Evolutionary conservation across 2,888 invertebrate species (phyloP), one percentile per base, ranked within the genome.

Genomic region (Stomorhina lunata): DNA sequence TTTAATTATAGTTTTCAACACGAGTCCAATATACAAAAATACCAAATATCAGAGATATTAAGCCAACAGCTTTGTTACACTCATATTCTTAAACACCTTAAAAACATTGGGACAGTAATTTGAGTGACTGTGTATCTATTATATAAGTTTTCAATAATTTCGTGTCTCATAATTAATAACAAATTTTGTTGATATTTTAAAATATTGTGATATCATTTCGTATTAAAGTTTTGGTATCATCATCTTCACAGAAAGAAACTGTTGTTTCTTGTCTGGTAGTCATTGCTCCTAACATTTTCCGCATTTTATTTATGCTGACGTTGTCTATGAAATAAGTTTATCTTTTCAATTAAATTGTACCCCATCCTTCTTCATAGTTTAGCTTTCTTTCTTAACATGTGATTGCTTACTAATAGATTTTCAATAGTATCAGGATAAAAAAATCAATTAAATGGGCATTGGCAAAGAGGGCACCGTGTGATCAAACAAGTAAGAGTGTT

Each of bases 341-440:
- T 86, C 85, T 84, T 88, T 88, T 87, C 88, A 89, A 88, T 88
- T 88, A 87, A 88, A 87, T n/a, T n/a, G 86, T 89, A 87, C 53
- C 37, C 34, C 63, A 63, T 53, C 50, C 17, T 25, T 9, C 32
- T 73, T 27, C 17, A 12, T 25, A 32, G 37, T 73, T 29, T 22
- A 75, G 45, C 20, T 65, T 65, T 43, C 25, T 59, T 75, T 48
- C 65, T 73, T 68, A 66, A 76, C 48, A 63, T 71, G 53, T 59
- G 76, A 76, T 76, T 76, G 80, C 71, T 76, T 71, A 71, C 69
- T 69, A 76, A 76, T 71, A 50, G 76, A 59, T 81, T 81, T 72
- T 76, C 63, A 25, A 63, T 71, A 59, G 69, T 80, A 50, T 43
- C 45, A 80, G 50, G 69, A 45, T 66, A 57, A 37, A 34, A 15